phyloP scores from a whole-genome alignment of 2,113 vertebrate species.

The Neomonachus schauinslandi region DNA sequence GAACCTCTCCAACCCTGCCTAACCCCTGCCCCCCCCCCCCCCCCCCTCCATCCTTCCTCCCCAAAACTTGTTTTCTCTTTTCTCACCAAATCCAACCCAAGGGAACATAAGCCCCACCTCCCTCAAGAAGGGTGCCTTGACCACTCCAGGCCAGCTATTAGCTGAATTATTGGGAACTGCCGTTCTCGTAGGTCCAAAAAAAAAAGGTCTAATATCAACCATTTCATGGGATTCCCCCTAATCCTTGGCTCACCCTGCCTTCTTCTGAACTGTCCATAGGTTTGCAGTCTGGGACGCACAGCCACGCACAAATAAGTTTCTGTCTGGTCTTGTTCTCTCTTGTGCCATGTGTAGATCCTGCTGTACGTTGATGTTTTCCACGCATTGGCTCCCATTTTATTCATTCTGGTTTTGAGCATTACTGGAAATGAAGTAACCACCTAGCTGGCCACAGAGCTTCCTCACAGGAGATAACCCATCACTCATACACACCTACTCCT shows the following conservation, averaged over 20 bases:
- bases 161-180: background rate
- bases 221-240: background rate
- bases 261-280: background rate
- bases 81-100: background rate
- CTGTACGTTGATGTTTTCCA: background rate
- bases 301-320: background rate
- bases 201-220: rapidly evolving
- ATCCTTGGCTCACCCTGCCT: background rate
- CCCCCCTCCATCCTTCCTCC: background rate
- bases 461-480: background rate
- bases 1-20: background rate
- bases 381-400: background rate
- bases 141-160: background rate
- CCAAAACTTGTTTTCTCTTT: background rate
- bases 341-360: rapidly evolving
- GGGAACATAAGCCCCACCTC: background rate
- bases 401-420: background rate
- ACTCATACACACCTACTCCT: background rate
- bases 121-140: background rate
- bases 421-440: background rate
- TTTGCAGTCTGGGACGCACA: background rate
- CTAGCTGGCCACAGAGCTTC: background rate
- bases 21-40: background rate
- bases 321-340: background rate
- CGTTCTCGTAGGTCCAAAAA: background rate